phyloP scores from a whole-genome alignment of 2,113 vertebrate species.

The Periophthalmodon schlosseri region DNA sequence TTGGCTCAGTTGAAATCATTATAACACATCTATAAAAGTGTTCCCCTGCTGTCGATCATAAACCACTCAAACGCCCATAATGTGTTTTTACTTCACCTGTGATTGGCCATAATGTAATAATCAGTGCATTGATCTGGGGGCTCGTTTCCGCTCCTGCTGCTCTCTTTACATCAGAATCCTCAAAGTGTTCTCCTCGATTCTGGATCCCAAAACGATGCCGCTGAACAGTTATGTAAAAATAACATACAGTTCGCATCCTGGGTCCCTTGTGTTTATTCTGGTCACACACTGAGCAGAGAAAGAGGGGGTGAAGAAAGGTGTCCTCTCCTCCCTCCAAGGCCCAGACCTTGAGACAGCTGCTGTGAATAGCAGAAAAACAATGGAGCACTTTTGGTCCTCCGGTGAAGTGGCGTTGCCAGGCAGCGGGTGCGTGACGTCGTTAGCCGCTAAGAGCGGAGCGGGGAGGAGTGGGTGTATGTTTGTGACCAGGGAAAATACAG shows the following conservation, averaged over 20 bases:
- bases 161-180: not conserved
- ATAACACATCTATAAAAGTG: too few relatives aligned
- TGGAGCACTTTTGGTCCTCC: slow-evolving; percentile 60
- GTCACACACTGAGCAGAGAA: slow-evolving; percentile 2
- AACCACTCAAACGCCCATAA: not conserved
- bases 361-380: slow-evolving; percentile 69
- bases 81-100: not conserved
- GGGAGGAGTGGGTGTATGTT: slow-evolving; percentile 21
- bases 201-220: slow-evolving; percentile 15
- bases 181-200: not conserved
- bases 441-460: slow-evolving; percentile 18
- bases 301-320: slow-evolving; percentile 15
- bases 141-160: not conserved
- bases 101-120: not conserved
- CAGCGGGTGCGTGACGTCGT: slow-evolving; percentile 58
- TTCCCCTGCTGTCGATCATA: too few relatives aligned
- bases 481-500: slow-evolving; percentile 18
- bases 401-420: slow-evolving; percentile 71
- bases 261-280: slow-evolving; percentile 36
- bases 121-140: not conserved
- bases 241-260: slow-evolving; percentile 4
- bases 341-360: slow-evolving; percentile 67
- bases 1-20: too few relatives aligned
- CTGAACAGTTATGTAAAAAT: slow-evolving; percentile 17
- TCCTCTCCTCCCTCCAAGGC: slow-evolving; percentile 38